phyloP scores from a whole-genome alignment of 1,140 invertebrate genomes.

The Gonatopus flavifemur region DNA sequence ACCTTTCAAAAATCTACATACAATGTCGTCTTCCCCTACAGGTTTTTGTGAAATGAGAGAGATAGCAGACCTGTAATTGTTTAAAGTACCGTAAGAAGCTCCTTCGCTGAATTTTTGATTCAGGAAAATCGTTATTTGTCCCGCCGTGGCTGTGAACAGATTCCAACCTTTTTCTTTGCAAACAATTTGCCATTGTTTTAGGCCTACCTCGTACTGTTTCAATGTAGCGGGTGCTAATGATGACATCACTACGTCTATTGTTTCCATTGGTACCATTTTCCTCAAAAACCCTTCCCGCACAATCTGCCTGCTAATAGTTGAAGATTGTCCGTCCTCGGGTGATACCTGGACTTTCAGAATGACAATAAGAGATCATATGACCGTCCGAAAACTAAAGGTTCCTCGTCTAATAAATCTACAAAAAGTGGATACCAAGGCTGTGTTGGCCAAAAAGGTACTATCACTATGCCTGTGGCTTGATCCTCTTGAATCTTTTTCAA shows the following conservation, averaged over 20 bases:
- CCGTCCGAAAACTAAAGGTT: too few species aligned
- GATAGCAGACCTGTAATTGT: neutral
- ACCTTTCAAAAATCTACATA: neutral
- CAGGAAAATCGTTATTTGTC: neutral
- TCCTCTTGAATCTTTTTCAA: constrained; percentile 26
- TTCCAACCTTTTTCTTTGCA: neutral
- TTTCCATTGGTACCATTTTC: neutral
- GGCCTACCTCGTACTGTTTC: neutral
- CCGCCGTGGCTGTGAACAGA: neutral
- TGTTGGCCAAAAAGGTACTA: constrained; percentile 22
- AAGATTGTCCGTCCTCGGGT: too few species aligned
- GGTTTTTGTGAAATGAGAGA: neutral
- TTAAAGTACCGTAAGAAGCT: neutral
- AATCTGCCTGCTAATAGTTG: neutral
- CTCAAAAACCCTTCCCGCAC: neutral
- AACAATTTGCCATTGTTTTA: neutral
- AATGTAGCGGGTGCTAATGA: neutral
- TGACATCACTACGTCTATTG: neutral
- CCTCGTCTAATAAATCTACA: too few species aligned
- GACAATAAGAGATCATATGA: too few species aligned
- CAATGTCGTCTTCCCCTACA: neutral
- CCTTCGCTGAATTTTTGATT: neutral
- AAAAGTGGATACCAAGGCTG: constrained; percentile 34
- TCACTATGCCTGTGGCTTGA: constrained; percentile 16
- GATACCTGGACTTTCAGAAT: too few species aligned